Conservation (phyloP, 2,888 invertebrate species). For the Azorinus chamasolen region DNA sequence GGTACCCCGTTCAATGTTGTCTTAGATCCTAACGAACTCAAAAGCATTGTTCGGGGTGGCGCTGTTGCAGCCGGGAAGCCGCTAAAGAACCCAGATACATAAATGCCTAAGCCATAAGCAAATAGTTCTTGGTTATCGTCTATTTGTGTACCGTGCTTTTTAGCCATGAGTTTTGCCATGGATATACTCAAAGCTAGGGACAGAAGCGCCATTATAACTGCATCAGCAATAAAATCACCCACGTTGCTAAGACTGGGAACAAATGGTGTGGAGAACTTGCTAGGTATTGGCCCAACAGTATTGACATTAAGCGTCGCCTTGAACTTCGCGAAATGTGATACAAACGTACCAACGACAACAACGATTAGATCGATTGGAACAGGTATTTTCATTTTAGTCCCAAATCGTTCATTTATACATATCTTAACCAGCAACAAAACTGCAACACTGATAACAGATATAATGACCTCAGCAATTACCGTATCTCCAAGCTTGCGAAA, state of each 20-base stretch:
- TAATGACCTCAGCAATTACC: constrained; percentile 90
- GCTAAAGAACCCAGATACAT: constrained; percentile 83
- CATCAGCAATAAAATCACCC: constrained; percentile 53
- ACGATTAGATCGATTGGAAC: constrained; percentile 83
- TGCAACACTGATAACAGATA: constrained; percentile 90
- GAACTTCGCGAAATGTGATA: constrained; percentile 75
- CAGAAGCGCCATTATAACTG: constrained; percentile 74
- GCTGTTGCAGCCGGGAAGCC: constrained; percentile 85
- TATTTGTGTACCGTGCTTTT: constrained; percentile 81
- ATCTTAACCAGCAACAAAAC: constrained; percentile 88
- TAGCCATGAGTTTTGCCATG: constrained; percentile 84
- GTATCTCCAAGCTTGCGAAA: constrained; percentile 88
- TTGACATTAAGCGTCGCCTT: constrained; percentile 55
- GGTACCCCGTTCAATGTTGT: constrained; percentile 72
- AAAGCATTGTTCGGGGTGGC: constrained; percentile 80
- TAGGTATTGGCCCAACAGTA: constrained; percentile 75
- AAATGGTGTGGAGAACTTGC: constrained; percentile 72
- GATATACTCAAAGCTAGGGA: constrained; percentile 76
- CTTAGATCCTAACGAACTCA: constrained; percentile 78
- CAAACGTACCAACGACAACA: constrained; percentile 71
- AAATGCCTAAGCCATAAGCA: constrained; percentile 84
- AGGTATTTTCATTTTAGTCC: constrained; percentile 75
- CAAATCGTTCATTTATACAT: constrained; percentile 75
- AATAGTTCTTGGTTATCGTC: constrained; percentile 85
- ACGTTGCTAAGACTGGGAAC: constrained; percentile 65